Percentiles rank a stretch among this genome's conserved stretches.
Conservation (phyloP, 2,113 vertebrate species). For the Vidua chalybeata region DNA sequence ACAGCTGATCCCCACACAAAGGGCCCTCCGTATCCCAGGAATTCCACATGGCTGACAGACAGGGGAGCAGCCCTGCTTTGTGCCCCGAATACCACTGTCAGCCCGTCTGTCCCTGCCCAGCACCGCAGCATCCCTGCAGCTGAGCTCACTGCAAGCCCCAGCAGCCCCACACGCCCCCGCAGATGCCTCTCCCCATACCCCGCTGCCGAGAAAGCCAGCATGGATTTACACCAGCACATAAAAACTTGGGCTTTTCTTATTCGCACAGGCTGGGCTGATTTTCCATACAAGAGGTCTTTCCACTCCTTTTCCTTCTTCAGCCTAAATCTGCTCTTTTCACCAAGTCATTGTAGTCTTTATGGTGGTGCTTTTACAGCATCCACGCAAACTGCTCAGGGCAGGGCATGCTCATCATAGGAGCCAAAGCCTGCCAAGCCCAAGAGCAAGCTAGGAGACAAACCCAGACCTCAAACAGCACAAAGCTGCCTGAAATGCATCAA, state of each 20-base stretch:
- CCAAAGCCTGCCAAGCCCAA: not conserved
- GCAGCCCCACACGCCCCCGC: not conserved
- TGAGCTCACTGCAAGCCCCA: not conserved
- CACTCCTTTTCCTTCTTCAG: not conserved
- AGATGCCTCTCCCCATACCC: not conserved
- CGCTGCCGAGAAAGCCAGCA: rapidly evolving
- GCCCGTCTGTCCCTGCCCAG: not conserved
- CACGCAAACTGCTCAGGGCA: not conserved
- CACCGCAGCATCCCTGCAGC: not conserved
- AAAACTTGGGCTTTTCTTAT: not conserved
- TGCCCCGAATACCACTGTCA: not conserved
- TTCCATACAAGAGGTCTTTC: not conserved
- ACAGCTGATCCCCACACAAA: constrained; percentile 72
- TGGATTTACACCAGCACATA: not conserved
- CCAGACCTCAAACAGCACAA: not conserved
- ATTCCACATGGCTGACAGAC: constrained; percentile 27
- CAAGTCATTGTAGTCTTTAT: not conserved
- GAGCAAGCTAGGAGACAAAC: not conserved
- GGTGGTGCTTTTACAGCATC: not conserved
- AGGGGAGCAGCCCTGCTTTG: constrained; percentile 46
- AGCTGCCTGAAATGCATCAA: not conserved
- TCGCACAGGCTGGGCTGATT: not conserved
- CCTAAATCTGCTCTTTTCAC: not conserved
- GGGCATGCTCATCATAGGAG: rapidly evolving
- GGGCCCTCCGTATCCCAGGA: constrained; percentile 48